These are phyloP conservation scores for Rhopalosiphum maidis DNA, from an alignment of 1,140 invertebrate genomes.

Conservation along the genomic window DNA sequence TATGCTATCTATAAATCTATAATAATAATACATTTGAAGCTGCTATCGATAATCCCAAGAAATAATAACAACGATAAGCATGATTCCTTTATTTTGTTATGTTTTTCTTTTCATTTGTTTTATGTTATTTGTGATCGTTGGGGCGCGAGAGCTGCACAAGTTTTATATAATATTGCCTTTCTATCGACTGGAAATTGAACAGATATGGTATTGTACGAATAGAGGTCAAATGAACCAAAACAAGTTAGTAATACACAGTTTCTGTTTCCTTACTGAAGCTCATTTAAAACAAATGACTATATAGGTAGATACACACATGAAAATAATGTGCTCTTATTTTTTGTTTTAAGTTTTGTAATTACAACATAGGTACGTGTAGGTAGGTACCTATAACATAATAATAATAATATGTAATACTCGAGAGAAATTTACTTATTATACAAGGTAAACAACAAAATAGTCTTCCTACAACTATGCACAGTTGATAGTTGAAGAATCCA, in stretches of 20 bases:
- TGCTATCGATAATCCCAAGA: neutral
- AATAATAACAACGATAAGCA: neutral
- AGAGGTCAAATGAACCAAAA: neutral
- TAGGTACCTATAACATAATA: neutral
- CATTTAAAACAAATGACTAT: neutral
- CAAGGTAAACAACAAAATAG: neutral
- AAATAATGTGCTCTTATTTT: neutral
- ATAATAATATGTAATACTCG: neutral
- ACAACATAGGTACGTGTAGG: neutral
- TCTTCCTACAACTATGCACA: neutral
- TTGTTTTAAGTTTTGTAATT: neutral
- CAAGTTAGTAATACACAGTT: neutral
- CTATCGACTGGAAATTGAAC: neutral
- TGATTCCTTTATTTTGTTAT: neutral
- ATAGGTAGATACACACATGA: neutral
- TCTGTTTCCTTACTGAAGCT: neutral
- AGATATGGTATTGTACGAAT: neutral
- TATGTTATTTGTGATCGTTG: neutral
- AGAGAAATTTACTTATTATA: neutral
- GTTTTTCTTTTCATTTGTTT: neutral
- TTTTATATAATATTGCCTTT: constrained; percentile 1
- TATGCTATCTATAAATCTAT: neutral
- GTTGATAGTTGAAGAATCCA: neutral
- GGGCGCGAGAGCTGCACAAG: neutral
- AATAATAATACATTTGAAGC: too few species aligned